A percentile compares a stretch with the other conserved stretches of the same genome.
Conservation (phyloP, 30 jellyfish, hydroid and myxozoan genomes). For the Turritopsis dohrnii region DNA sequence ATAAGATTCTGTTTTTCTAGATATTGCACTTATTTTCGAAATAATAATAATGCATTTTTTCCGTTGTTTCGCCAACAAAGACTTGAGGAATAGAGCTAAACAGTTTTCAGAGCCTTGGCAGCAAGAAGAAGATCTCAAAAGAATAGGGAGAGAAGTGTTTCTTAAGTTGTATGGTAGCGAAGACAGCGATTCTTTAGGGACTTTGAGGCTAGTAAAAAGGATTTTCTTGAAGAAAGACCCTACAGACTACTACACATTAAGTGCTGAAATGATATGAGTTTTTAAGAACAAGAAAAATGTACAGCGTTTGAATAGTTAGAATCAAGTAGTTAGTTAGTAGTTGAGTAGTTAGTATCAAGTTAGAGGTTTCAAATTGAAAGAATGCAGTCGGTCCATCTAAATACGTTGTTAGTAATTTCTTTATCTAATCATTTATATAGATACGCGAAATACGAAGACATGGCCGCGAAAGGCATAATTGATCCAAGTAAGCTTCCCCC, state of each 20-base stretch:
- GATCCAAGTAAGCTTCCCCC: not conserved
- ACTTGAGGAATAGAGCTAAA: not conserved
- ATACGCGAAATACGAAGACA: conserved; percentile 1
- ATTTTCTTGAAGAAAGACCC: not conserved
- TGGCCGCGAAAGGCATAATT: not conserved
- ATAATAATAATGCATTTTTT: too few species aligned
- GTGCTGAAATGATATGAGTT: too few species aligned
- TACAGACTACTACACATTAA: too few species aligned
- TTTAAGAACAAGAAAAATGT: too few species aligned
- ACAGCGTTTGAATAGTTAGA: too few species aligned
- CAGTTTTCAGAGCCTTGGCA: not conserved
- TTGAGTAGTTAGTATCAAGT: not conserved
- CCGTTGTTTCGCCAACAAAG: not conserved
- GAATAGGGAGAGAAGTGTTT: not conserved
- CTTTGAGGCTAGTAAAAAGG: conserved; percentile 5
- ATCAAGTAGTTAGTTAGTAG: too few species aligned
- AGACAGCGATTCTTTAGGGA: not conserved
- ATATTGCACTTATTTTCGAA: too few species aligned
- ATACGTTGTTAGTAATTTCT: not conserved
- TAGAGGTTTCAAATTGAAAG: not conserved
- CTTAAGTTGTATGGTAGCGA: not conserved
- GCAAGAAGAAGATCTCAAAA: conserved; percentile 3
- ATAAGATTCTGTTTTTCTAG: too few species aligned
- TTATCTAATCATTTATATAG: not conserved
- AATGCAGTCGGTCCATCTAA: not conserved